Base-by-base conservation (phyloP, 1,140 invertebrate genomes). In the Eupeodes corollae region DNA sequence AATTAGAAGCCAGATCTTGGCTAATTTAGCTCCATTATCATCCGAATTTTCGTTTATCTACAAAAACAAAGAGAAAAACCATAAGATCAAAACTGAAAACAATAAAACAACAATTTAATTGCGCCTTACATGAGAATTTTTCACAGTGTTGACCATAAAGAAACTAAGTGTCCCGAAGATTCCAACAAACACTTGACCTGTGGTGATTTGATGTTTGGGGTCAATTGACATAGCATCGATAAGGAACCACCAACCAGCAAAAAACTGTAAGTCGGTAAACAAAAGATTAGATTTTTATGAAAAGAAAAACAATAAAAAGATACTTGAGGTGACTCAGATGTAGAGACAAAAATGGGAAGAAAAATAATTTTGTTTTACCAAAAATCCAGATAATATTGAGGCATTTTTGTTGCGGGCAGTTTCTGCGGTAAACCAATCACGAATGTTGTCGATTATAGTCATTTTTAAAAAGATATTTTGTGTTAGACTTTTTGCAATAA, bases 71-170 rank as follows among this genome's bases (percentile, higher is more conserved):
- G 21, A 8, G 8, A 26, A 26, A 26, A 26, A 26, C 3, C 3
- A 26, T 26, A 5, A 26, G 21, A 26, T 5, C 3, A 26, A 26
- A 26, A 26, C 3, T 3, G 8, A 26, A 39, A 21, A 21, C 31
- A 52, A 16, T 30, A 54, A 41, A 37, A 43, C 33, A 57, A 39
- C 47, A 38, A 37, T 9, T 63, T 56, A 54, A 48, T 54, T 56
- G 42, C 44, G 47, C 51, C 54, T 69, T 52, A 93, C 80, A 73
- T 95, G 90, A 43, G 88, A 86, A 76, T 95, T 98, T 26, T 93
- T 91, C 3, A 99, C 91, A 16, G 89, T 85, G 73, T 98, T 99
- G 5, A 99, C 86, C 93, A 98, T 97, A 53, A 98, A 80, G 37
- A 98, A 78, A 19, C 93, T 94, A 50, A 98, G 60, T 16, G 93